A percentile compares a stretch with the other conserved stretches of the same genome.
Conservation (phyloP, 2,888 invertebrate genomes). For the Agonopterix heracliana region DNA sequence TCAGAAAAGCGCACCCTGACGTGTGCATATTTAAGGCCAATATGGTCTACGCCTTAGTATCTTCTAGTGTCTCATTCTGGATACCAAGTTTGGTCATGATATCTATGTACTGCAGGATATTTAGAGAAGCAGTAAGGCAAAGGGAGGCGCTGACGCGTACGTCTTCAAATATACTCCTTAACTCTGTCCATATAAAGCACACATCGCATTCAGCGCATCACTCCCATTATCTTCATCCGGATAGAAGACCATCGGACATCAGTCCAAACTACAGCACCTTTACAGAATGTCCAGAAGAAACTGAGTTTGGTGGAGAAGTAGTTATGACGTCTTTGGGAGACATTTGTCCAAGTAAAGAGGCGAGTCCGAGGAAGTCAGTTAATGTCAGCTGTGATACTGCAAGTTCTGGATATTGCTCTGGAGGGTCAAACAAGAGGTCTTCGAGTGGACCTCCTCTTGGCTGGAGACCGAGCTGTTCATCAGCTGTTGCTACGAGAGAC, state of each 20-base stretch:
- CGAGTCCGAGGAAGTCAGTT: constrained; percentile 68
- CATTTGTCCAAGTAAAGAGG: constrained; percentile 65
- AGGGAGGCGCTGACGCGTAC: constrained; percentile 88
- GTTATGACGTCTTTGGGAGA: constrained; percentile 57
- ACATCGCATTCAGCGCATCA: constrained; percentile 83
- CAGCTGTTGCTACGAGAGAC: constrained; percentile 75
- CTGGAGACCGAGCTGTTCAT: constrained; percentile 77
- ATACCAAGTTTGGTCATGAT: constrained; percentile 95
- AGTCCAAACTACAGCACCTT: constrained; percentile 72
- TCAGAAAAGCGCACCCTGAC: constrained; percentile 79
- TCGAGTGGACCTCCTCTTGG: constrained; percentile 71
- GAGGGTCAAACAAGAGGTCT: constrained; percentile 66
- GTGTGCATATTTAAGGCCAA: constrained; percentile 91
- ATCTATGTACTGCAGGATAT: constrained; percentile 92
- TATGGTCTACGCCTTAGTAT: constrained; percentile 90
- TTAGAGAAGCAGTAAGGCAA: constrained; percentile 88
- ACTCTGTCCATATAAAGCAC: constrained; percentile 89
- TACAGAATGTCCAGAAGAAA: constrained; percentile 67
- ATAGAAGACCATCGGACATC: constrained; percentile 63
- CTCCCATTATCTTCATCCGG: constrained; percentile 68
- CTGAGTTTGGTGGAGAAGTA: constrained; percentile 60
- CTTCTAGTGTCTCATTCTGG: constrained; percentile 94
- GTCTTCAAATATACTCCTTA: constrained; percentile 89
- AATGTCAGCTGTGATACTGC: constrained; percentile 71
- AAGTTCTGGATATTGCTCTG: constrained; percentile 69